Evolutionary conservation across 2,888 invertebrate species (phyloP), one percentile per base, ranked within the genome.

Genomic region (Agrenia bidenticulata): DNA sequence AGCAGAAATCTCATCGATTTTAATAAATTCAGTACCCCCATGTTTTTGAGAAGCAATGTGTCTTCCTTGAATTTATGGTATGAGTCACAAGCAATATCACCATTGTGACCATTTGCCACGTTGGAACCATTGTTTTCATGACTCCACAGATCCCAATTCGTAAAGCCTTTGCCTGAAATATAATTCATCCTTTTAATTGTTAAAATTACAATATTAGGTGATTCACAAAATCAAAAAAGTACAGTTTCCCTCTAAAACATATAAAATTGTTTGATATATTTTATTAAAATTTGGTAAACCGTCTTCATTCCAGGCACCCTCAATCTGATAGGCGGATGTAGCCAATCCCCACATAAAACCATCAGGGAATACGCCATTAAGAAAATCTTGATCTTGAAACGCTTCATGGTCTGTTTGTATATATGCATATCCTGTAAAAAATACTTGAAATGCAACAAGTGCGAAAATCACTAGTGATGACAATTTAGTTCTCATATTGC

Each of bases 121-220:
- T 66, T 63, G 2, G 77, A 66, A 0, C 79, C 79, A 0, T 75
- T 72, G 27, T 76, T 74, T 24, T 76, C 74, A 68, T 79, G 79
- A 11, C 78, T 70, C 67, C 80, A 80, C 1, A 72, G 77, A 74
- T 82, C 82, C 82, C 81, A 81, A 23, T 79, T 78, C 61, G 74
- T 77, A 59, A 63, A 64, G 0, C 79, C 80, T 56, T 79, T 77
- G 1, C 79, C 80, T 78, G 59, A 17, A 70, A 51, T 32, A 11
- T n/a, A 37, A 41, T 53, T 15, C 39, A n/a, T n/a, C n/a, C n/a
- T n/a, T n/a, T n/a, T n/a, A 2, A 9, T n/a, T 5, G n/a, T 19
- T 55, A 19, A n/a, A 62, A 15, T 32, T 19, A 39, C 15, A 13
- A 37, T 4, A 15, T 17, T 56, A 9, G n/a, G 15, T 23, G 49